phyloP scores from a whole-genome alignment of 2,888 invertebrate species.

The Sisyra nigra region DNA sequence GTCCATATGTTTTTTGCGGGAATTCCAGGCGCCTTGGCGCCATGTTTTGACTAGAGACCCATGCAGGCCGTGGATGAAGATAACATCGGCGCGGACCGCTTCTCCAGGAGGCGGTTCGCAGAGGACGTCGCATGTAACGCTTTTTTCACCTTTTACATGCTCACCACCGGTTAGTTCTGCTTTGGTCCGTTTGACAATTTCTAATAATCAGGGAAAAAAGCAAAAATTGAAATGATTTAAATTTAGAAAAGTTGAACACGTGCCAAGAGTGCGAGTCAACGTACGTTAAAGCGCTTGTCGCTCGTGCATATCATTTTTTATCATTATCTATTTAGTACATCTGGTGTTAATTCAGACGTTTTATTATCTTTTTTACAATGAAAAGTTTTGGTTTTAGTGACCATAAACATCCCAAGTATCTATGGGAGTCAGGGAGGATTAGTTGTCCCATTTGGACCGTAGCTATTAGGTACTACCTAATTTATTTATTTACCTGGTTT shows the following conservation, averaged over 20 bases:
- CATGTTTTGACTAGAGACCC: constrained; percentile 69
- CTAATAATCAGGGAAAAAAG: neutral
- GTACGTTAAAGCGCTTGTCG: neutral
- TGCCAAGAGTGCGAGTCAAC: neutral
- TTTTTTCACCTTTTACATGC: constrained; percentile 20
- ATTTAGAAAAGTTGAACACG: neutral
- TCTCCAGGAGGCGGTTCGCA: constrained; percentile 18
- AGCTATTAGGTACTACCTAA: too few species aligned
- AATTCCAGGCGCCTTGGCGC: constrained; percentile 57
- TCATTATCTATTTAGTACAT: neutral
- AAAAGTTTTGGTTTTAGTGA: neutral
- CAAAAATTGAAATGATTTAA: neutral
- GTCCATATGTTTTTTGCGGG: neutral
- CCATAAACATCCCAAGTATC: too few species aligned
- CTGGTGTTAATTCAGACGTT: neutral
- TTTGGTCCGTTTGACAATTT: neutral
- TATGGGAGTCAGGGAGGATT: too few species aligned
- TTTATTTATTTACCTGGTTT: too few species aligned
- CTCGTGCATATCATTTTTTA: neutral
- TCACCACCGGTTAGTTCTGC: constrained; percentile 4
- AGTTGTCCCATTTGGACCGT: too few species aligned
- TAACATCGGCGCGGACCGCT: constrained; percentile 41
- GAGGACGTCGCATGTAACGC: constrained; percentile 24
- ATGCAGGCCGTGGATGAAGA: constrained; percentile 70
- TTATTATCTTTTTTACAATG: neutral